A percentile compares a stretch with the other conserved stretches of the same genome.
Evolutionary conservation across 1,140 invertebrate species (phyloP).

Genomic region (Cyclargus thomasi): DNA sequence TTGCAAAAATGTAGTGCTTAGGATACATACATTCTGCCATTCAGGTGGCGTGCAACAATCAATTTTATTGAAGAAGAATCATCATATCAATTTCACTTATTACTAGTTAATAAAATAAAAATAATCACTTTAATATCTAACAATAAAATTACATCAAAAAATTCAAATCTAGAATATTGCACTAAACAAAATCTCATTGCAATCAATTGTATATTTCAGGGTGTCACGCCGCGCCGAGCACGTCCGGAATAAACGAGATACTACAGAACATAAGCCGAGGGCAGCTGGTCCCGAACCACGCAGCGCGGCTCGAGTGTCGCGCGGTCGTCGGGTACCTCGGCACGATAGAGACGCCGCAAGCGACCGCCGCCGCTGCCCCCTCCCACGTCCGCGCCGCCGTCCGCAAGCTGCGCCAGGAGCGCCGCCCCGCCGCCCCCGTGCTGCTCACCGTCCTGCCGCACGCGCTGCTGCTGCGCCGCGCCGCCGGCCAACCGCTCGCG

Average conservation of each 20-base stretch:
- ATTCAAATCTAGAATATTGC: too few relatives aligned
- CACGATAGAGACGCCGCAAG: constrained; percentile 95
- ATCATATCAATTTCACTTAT: too few relatives aligned
- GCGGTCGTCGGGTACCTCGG: constrained; percentile 95
- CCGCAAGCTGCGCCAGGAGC: constrained; percentile 90
- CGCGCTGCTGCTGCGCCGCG: constrained; percentile 84
- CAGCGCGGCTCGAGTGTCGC: constrained; percentile 80
- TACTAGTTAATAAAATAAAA: too few relatives aligned
- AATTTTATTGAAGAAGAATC: too few relatives aligned
- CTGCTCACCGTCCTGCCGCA: constrained; percentile 89
- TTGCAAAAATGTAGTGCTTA: too few relatives aligned
- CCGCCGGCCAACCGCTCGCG: constrained; percentile 75
- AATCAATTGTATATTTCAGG: constrained; percentile 35
- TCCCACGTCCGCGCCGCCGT: constrained; percentile 88
- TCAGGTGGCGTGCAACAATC: too few relatives aligned
- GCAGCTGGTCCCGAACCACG: constrained; percentile 49
- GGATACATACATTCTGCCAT: too few relatives aligned
- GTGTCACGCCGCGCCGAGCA: constrained; percentile 58
- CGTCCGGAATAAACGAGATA: constrained; percentile 61
- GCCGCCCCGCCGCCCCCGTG: constrained; percentile 90
- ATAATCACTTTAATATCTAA: too few relatives aligned
- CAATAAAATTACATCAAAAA: too few relatives aligned
- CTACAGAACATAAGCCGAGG: constrained; percentile 55
- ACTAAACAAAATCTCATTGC: too few relatives aligned
- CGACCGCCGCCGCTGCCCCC: constrained; percentile 84